A percentile compares a stretch with the other conserved stretches of the same genome.
These are phyloP conservation scores for Platycheirus albimanus DNA, from an alignment of 2,888 invertebrate genomes.

Conservation along the genomic window DNA sequence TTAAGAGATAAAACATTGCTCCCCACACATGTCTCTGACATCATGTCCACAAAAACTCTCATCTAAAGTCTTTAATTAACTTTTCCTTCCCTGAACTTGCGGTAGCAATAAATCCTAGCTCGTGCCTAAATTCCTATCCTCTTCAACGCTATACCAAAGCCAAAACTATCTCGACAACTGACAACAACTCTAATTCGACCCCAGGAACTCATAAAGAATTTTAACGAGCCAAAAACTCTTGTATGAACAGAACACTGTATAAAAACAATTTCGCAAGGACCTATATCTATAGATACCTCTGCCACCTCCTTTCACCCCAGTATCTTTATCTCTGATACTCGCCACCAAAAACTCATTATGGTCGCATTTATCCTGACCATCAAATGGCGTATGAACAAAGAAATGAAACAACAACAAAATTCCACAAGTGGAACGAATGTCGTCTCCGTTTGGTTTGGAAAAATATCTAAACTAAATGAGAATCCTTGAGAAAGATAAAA, in stretches of 20 bases:
- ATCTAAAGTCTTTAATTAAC: conserved; percentile 60
- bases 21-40: conserved; percentile 21
- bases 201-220: conserved; percentile 69
- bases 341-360: conserved; percentile 74
- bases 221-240: conserved; percentile 65
- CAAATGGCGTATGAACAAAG: conserved; percentile 53
- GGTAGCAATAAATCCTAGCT: conserved; percentile 43
- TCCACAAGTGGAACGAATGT: conserved; percentile 64
- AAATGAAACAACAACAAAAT: conserved; percentile 50
- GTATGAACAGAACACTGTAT: conserved; percentile 7
- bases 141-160: conserved; percentile 14
- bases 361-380: conserved; percentile 70
- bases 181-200: conserved; percentile 62
- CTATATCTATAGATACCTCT: no score
- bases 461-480: conserved; percentile 44
- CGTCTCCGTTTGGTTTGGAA: conserved; percentile 24
- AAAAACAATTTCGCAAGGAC: conserved; percentile 51
- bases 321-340: conserved; percentile 42
- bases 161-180: conserved; percentile 59
- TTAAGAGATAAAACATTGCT: conserved; percentile 23
- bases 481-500: conserved; percentile 31
- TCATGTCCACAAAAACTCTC: conserved; percentile 19
- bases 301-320: neutral
- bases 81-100: conserved; percentile 29
- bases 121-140: conserved; percentile 11